phyloP scores from a whole-genome alignment of 2,797 vertebrate species.

The Sternarchorhynchus goeldii region DNA sequence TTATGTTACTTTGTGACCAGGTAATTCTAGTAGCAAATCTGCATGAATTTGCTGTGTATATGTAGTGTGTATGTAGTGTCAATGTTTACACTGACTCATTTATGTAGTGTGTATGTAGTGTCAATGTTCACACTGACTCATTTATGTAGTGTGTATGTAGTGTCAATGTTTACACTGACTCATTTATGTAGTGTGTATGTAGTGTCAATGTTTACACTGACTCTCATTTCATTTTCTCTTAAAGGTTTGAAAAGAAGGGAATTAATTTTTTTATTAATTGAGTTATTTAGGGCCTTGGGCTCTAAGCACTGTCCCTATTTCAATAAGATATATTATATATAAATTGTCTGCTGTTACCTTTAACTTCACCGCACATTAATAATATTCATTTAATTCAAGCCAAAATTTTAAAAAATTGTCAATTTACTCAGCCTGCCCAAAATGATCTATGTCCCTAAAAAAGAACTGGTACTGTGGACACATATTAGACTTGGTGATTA shows the following conservation, averaged over 20 bases:
- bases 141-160: background rate
- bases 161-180: background rate
- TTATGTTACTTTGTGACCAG: background rate
- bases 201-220: too few relatives aligned
- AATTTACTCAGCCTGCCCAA: too few relatives aligned
- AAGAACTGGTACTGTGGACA: background rate
- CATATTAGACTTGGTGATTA: too few relatives aligned
- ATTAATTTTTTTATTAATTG: background rate
- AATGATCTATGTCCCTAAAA: background rate
- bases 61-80: too few relatives aligned
- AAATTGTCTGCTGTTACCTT: background rate
- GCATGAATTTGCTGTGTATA: too few relatives aligned
- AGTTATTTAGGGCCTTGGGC: background rate
- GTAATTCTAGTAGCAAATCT: background rate
- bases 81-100: background rate
- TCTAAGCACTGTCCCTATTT: background rate
- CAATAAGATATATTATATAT: background rate
- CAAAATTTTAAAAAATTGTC: background rate
- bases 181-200: background rate
- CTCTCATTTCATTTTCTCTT: background rate
- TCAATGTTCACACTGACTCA: background rate
- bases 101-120: too few relatives aligned
- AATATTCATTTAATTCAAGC: background rate
- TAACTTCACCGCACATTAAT: too few relatives aligned
- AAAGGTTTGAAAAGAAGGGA: background rate